Base-by-base conservation (phyloP, 2,113 vertebrate species). In the Leptosomus discolor region DNA sequence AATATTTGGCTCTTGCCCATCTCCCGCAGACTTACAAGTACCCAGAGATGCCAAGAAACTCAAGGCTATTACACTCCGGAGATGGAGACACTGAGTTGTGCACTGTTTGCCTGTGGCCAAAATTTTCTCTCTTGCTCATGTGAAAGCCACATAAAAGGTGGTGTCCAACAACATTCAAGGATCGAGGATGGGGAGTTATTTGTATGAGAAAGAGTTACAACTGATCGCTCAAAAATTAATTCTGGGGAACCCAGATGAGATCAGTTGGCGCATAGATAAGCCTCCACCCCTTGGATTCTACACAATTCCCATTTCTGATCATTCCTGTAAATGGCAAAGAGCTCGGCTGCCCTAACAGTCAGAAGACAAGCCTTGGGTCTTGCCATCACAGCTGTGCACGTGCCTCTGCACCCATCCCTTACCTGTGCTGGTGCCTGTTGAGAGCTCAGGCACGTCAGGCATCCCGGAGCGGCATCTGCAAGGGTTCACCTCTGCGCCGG, bases 1-100 rank as follows among this genome's bases (percentile, higher is more conserved):
- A 27, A 81, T 77, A 95, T 90, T 84, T 91, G 89, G 92, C 92
- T 94, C 64, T 75, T 78, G 24, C 61, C 84, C 73, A 87, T 69
- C 91, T 87, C 84, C 73, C 84, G 75, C 77, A 92, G 83, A 79
- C 73, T 92, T 92, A 46, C 16, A 54, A 92, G 17, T 20, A 46
- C 56, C 91, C 48, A n/a, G 50, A 94, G 60, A 64, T 50, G 77
- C 80, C 86, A 75, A 53, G 60, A 80, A 77, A 23, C 48, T 81
- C 34, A 24, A 32, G 23, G 51, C 56, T 58, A 69, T 93, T 57
- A 57, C 0, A 0, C 19, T 79, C 21, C 86, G 12, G 58, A 90
- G 82, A 30, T 24, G 46, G 60, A 93, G 48, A 37, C 19, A 30
- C 63, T 82, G 68, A 81, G 56, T n/a, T 48, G 39, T 3, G 48